phyloP scores from a whole-genome alignment of 2,797 vertebrate species.

The Danio aesculapii region DNA sequence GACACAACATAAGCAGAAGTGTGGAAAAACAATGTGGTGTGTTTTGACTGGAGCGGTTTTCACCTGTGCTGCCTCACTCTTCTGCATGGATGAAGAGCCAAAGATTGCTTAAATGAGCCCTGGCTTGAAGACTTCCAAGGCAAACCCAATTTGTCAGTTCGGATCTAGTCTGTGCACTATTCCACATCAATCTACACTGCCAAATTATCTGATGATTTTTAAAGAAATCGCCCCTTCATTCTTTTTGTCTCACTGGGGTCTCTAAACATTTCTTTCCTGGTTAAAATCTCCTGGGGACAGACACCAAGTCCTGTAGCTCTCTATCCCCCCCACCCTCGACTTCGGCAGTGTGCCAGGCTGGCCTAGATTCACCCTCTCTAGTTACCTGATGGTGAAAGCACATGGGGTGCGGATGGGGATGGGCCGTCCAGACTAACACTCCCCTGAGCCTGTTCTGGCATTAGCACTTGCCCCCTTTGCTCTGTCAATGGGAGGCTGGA shows the following conservation, averaged over 20 bases:
- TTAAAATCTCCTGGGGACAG: slow-evolving; percentile 55
- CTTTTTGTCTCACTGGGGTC: not conserved
- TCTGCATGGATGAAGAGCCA: slow-evolving; percentile 61
- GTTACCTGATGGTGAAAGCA: slow-evolving; percentile 80
- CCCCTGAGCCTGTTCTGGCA: slow-evolving; percentile 78
- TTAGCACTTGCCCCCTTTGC: slow-evolving; percentile 75
- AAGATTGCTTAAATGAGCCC: slow-evolving; percentile 63
- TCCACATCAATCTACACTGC: slow-evolving; percentile 6
- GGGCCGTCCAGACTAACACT: slow-evolving; percentile 79
- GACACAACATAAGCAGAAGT: slow-evolving; percentile 70
- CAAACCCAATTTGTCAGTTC: slow-evolving; percentile 32
- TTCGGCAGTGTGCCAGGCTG: slow-evolving; percentile 70
- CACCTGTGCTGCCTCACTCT: slow-evolving; percentile 54
- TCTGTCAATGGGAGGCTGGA: slow-evolving; percentile 77
- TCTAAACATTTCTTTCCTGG: slow-evolving; percentile 53
- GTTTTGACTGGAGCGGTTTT: slow-evolving; percentile 63
- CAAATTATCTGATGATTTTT: not conserved
- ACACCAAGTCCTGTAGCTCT: slow-evolving; percentile 70
- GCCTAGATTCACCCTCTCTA: slow-evolving; percentile 75
- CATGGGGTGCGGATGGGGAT: slow-evolving; percentile 75
- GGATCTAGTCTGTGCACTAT: no score
- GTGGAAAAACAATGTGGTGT: slow-evolving; percentile 57
- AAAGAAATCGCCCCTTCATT: not conserved
- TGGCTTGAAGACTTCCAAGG: slow-evolving; percentile 43
- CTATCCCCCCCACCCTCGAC: slow-evolving; percentile 49